phyloP scores from a whole-genome alignment of 2,797 vertebrate species.

The Delichon dasypus region DNA sequence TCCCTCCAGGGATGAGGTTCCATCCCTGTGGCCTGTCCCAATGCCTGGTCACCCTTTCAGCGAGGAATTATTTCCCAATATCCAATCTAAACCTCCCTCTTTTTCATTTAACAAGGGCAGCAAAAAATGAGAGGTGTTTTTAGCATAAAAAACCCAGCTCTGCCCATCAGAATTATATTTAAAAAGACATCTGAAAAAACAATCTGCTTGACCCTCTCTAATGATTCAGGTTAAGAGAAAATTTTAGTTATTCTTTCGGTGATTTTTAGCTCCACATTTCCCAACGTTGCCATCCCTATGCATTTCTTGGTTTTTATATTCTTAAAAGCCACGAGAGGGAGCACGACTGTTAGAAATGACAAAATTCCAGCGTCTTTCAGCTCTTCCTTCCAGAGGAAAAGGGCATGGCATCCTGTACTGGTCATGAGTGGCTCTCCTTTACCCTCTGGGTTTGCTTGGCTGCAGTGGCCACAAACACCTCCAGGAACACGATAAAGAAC shows the following conservation, averaged over 20 bases:
- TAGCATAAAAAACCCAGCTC: neutral
- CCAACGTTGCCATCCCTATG: fast-evolving
- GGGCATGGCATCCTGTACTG: conserved; percentile 69
- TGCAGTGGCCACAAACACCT: neutral
- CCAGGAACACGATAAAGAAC: neutral
- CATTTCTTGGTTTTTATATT: neutral
- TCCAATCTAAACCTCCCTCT: neutral
- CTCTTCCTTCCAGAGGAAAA: conserved; percentile 64
- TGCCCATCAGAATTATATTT: neutral
- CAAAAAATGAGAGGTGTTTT: neutral
- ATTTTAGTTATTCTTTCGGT: neutral
- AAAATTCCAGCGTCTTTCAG: neutral
- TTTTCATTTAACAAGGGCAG: neutral
- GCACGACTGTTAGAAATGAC: neutral
- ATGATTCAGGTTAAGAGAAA: neutral
- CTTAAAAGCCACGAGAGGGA: conserved; percentile 62
- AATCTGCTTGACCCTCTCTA: neutral
- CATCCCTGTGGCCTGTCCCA: too few relatives aligned
- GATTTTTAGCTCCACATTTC: neutral
- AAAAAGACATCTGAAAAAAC: neutral
- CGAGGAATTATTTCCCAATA: too few relatives aligned
- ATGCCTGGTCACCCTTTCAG: too few relatives aligned
- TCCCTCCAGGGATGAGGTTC: neutral
- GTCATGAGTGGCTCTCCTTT: neutral
- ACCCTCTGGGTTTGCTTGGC: neutral